These are phyloP conservation scores for Nyctalus aviator DNA, from an alignment of 2,797 vertebrate genomes.

Conservation along the genomic window DNA sequence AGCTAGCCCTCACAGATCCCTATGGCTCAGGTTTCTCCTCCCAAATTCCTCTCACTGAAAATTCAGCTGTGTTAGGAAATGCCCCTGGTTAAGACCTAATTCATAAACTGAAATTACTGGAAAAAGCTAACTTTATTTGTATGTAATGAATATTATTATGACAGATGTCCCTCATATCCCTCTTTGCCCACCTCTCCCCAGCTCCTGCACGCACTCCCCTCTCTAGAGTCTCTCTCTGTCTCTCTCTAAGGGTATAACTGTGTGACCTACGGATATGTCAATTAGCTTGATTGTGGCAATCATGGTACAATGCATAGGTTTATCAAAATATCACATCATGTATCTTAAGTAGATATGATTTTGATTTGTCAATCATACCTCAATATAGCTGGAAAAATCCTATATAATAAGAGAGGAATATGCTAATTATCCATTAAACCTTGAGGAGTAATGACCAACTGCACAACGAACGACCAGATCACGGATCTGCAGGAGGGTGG, in stretches of 20 bases:
- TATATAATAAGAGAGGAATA: too few relatives aligned
- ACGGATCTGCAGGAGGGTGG: too few relatives aligned
- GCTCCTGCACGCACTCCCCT: neutral
- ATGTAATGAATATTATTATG: neutral
- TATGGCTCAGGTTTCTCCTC: constrained; percentile 33
- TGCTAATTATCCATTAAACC: too few relatives aligned
- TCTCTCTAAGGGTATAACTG: neutral
- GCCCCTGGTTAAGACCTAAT: constrained; percentile 50
- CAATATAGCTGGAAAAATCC: neutral
- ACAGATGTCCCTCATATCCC: neutral
- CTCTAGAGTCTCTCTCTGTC: too few relatives aligned
- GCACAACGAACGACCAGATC: too few relatives aligned
- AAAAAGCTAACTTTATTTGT: constrained; percentile 57
- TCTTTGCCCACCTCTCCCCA: neutral
- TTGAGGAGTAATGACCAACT: too few relatives aligned
- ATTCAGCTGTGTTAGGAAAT: constrained; percentile 11
- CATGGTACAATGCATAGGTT: neutral
- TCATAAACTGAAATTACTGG: constrained; percentile 75
- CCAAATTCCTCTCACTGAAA: constrained; percentile 62
- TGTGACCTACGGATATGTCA: neutral
- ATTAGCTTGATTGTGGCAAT: neutral
- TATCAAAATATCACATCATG: neutral
- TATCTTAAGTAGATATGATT: neutral
- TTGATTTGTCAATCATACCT: constrained; percentile 7
- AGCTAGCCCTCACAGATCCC: neutral